Conservation (phyloP, 2,113 vertebrate species). For the Barnardius zonarius region DNA sequence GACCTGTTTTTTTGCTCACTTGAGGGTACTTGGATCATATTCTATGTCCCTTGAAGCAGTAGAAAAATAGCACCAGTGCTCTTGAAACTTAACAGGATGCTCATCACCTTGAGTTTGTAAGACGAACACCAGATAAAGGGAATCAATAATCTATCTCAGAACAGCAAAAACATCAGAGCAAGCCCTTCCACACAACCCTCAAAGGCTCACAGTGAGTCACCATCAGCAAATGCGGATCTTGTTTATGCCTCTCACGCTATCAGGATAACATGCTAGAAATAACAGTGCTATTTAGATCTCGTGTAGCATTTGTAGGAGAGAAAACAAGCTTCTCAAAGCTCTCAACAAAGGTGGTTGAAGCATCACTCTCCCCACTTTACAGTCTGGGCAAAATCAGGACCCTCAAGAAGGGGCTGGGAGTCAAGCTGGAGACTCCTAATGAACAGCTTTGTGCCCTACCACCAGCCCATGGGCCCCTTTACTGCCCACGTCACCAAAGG, state of each 20-base stretch:
- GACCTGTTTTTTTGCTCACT: constrained; percentile 26
- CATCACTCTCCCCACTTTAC: not conserved
- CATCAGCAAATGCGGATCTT: constrained; percentile 42
- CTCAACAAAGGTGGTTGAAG: not conserved
- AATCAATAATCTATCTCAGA: constrained; percentile 69
- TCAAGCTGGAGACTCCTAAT: not conserved
- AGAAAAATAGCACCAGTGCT: constrained; percentile 61
- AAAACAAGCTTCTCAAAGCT: not conserved
- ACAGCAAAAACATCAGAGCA: constrained; percentile 60
- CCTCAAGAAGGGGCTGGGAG: not conserved
- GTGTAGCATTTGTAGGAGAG: not conserved
- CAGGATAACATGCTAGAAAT: constrained; percentile 48
- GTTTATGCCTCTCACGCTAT: constrained; percentile 39
- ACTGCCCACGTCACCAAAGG: not conserved
- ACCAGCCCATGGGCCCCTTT: fast-evolving
- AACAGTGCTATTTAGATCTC: constrained; percentile 28
- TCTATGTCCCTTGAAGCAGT: constrained; percentile 49
- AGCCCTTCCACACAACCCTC: constrained; percentile 52
- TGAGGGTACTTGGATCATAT: constrained; percentile 50
- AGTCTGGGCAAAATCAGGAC: not conserved
- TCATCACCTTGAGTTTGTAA: constrained; percentile 70
- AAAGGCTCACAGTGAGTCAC: constrained; percentile 60
- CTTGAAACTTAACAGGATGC: constrained; percentile 64
- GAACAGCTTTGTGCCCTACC: not conserved
- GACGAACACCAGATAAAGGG: constrained; percentile 64